Evolutionary conservation across 1,140 invertebrate species (phyloP), one percentile per base, ranked within the genome.

Genomic region (Caenorhabditis tropicalis): DNA sequence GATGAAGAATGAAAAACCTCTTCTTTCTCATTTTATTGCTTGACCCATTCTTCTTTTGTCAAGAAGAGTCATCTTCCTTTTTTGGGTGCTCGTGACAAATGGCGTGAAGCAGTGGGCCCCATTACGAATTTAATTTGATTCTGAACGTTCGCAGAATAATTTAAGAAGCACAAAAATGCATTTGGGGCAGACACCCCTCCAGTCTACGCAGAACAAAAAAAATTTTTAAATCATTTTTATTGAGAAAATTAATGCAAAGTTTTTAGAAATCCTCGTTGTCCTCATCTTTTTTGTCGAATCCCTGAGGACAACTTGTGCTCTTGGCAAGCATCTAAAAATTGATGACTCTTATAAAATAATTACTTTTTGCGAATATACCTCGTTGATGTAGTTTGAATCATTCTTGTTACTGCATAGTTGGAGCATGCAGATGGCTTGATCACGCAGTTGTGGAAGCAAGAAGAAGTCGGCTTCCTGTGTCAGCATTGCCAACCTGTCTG

Each of bases 401-500:
- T 56, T 60, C 48, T 85, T 86, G 36, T 87, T 86, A 21, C 82
- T 86, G 65, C 86, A 87, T 24, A 51, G 49, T 43, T 87, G 86
- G 0, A 87, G 53, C 39, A 87, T 83, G 48, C 48, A 60, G 27
- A 87, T 85, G 0, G 86, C 86, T 48, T 87, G 86, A 36, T 87
- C 86, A 56, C 86, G 81, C 0, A 87, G 82, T 24, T 80, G 70
- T 4, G 53, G 65, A 15, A 87, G 74, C 5, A 49, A 48, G 46
- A 86, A 87, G 86, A 79, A 87, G 12, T 87, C 86, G 9, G 86
- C 86, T 53, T 87, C 86, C 65, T 87, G 86, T 16, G 86, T 87
- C 7, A 87, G 82, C 49, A 87, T 56, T 19, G 86, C 86, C 19
- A 87, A 79, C 39, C 86, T 79, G 53, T 87, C 86, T 24, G 86